Percentiles rank a stretch among this genome's conserved stretches.
phyloP scores from a whole-genome alignment of 2,797 vertebrate species.

The Acipenser transmontanus region DNA sequence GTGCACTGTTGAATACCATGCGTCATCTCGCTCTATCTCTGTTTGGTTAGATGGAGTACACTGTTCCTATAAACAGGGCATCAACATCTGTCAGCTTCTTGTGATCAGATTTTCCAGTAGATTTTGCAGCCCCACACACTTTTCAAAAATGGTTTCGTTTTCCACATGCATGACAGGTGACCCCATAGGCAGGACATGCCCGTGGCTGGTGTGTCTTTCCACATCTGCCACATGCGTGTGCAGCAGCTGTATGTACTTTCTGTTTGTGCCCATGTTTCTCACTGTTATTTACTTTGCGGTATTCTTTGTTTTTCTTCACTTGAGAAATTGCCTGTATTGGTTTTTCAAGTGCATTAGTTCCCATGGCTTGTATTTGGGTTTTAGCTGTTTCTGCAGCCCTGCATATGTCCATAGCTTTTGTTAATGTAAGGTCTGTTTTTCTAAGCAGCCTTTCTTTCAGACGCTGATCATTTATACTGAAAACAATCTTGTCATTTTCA shows the following conservation, averaged over 20 bases:
- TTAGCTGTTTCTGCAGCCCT: constrained; percentile 14
- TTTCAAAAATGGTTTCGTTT: constrained; percentile 3
- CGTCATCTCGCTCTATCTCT: not conserved
- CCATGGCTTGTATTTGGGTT: constrained; percentile 11
- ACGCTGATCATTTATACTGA: constrained; percentile 8
- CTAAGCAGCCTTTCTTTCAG: constrained; percentile 15
- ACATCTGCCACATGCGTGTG: not conserved
- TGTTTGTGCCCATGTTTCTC: no score
- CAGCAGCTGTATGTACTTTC: no score
- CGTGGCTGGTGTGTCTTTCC: constrained; percentile 11
- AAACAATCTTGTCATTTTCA: constrained; percentile 18
- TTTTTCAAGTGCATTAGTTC: not conserved
- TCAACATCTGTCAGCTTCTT: constrained; percentile 10
- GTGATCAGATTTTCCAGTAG: not conserved
- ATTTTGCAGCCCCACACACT: not conserved
- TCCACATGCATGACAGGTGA: constrained; percentile 8
- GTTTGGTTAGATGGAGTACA: not conserved
- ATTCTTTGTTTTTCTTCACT: no score
- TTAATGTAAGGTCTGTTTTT: constrained; percentile 2
- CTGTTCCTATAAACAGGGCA: constrained; percentile 8
- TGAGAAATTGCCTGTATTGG: not conserved
- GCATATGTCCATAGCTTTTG: constrained; percentile 14
- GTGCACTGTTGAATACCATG: constrained; percentile 9
- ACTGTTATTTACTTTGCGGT: no score
- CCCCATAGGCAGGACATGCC: constrained; percentile 8